Evolutionary conservation across 2,888 invertebrate species (phyloP).

Genomic region (Adelognathus sp.): DNA sequence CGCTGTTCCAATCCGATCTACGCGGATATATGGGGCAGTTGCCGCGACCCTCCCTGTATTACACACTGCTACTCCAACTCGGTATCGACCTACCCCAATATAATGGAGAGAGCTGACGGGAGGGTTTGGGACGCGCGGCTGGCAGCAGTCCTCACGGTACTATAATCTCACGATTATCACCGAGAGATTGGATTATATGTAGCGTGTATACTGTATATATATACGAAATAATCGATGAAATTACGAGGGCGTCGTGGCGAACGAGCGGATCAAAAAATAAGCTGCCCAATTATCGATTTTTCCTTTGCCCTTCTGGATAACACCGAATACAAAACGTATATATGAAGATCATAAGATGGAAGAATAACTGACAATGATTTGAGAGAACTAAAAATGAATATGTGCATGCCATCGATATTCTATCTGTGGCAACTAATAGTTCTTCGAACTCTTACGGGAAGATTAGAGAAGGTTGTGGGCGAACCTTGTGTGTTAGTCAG

Average conservation of each 20-base stretch:
- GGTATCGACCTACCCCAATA: slow-evolving; percentile 46
- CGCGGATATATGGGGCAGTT: slow-evolving; percentile 42
- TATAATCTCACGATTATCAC: slow-evolving; percentile 4
- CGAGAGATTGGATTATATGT: not conserved
- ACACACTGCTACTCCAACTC: not conserved
- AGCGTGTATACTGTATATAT: too few relatives aligned
- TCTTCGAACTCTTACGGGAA: too few relatives aligned
- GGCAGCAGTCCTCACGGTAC: not conserved
- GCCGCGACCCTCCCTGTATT: slow-evolving; percentile 14
- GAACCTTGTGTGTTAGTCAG: too few relatives aligned
- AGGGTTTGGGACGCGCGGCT: not conserved
- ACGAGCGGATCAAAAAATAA: not conserved
- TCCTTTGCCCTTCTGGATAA: not conserved
- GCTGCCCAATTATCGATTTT: not conserved
- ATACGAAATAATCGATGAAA: not conserved
- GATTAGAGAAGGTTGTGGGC: too few relatives aligned
- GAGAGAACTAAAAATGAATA: too few relatives aligned
- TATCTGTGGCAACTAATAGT: too few relatives aligned
- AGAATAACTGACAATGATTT: too few relatives aligned
- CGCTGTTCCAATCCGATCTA: slow-evolving; percentile 5
- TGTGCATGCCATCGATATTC: too few relatives aligned
- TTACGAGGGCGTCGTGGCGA: not conserved
- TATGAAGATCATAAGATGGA: too few relatives aligned
- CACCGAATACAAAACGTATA: not conserved
- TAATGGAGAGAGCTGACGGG: slow-evolving; percentile 11